Percentiles rank a stretch among this genome's conserved stretches.
Evolutionary conservation across 2,888 invertebrate species (phyloP).

Genomic region (Seladonia tumulorum): DNA sequence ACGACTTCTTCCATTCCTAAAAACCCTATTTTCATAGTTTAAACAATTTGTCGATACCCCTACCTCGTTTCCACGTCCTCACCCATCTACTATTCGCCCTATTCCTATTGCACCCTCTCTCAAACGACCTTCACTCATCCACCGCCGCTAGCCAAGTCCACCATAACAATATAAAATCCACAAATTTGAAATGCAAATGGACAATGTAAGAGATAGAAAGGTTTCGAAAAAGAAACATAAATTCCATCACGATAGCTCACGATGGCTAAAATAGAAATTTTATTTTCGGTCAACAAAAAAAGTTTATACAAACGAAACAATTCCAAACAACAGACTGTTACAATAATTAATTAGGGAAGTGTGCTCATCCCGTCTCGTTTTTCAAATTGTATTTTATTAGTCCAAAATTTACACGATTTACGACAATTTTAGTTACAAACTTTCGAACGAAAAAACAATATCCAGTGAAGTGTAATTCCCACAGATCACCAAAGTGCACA

Average conservation of each 20-base stretch:
- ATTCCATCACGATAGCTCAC: neutral
- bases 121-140: too few species aligned
- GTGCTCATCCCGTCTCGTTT: neutral
- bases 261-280: neutral
- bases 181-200: neutral
- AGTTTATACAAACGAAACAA: neutral
- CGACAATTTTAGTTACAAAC: slow-evolving; percentile 4
- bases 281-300: neutral
- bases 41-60: too few species aligned
- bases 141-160: too few species aligned
- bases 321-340: neutral
- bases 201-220: neutral
- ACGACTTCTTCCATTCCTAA: too few species aligned
- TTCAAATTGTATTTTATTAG: slow-evolving; percentile 18
- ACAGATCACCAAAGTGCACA: neutral
- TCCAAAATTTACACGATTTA: slow-evolving; percentile 17
- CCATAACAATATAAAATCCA: too few species aligned
- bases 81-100: too few species aligned
- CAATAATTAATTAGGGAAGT: neutral
- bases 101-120: too few species aligned
- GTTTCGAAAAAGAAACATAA: neutral
- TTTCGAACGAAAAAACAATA: neutral
- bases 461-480: neutral
- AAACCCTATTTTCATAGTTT: too few species aligned
- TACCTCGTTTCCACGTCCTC: too few species aligned